Evolutionary conservation across 2,797 vertebrate species (phyloP).

Genomic region (Siniperca obscura): DNA sequence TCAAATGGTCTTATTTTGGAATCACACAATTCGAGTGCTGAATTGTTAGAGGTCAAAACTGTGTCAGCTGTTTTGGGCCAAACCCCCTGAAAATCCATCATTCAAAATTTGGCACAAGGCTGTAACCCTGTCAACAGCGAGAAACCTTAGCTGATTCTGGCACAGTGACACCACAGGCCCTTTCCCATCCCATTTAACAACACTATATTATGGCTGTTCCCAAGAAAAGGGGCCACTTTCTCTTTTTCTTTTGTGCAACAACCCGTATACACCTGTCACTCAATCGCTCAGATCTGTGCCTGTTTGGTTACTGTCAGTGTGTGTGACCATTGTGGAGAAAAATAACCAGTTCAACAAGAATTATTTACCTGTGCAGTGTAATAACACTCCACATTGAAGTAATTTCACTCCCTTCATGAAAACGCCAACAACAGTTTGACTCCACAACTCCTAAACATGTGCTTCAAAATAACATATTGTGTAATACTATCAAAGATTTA

Average conservation of each 20-base stretch:
- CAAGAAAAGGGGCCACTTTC: conserved; percentile 1
- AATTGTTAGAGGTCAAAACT: not conserved
- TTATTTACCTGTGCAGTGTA: not conserved
- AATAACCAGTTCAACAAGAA: conserved; percentile 62
- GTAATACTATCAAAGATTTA: not conserved
- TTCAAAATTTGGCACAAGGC: not conserved
- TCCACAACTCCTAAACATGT: not conserved
- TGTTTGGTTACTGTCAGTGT: conserved; percentile 40
- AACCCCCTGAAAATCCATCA: not conserved
- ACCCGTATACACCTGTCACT: conserved; percentile 12
- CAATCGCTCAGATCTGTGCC: not conserved
- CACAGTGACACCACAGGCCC: not conserved
- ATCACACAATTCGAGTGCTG: not conserved
- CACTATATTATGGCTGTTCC: conserved; percentile 1
- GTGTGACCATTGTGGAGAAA: conserved; percentile 10
- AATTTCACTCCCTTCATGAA: not conserved
- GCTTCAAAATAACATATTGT: not conserved
- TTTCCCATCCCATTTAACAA: conserved; percentile 7
- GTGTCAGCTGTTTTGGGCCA: not conserved
- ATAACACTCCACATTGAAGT: not conserved
- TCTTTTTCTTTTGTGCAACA: conserved; percentile 16
- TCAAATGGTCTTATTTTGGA: not conserved
- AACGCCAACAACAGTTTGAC: not conserved
- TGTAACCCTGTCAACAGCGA: not conserved
- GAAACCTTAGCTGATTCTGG: conserved; percentile 17